Evolutionary conservation across 2,797 vertebrate species (phyloP).

Genomic region (Paramormyrops hopkinsi): DNA sequence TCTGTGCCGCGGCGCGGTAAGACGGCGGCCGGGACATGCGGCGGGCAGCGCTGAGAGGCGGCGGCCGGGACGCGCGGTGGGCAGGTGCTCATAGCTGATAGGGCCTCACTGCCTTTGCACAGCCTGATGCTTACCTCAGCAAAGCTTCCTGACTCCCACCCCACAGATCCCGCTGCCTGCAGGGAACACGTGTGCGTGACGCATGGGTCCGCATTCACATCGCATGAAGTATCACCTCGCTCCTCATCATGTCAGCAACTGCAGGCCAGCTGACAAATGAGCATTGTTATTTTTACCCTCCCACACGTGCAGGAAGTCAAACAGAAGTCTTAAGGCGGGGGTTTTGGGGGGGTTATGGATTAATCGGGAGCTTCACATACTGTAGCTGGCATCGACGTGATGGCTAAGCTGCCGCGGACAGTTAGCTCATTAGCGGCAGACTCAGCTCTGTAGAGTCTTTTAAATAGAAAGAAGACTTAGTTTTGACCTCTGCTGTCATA

Average conservation of each 20-base stretch:
- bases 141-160: background rate
- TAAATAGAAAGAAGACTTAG: background rate
- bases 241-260: background rate
- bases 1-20: conserved; percentile 52
- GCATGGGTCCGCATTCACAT: background rate
- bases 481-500: background rate
- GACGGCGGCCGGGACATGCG: conserved; percentile 39
- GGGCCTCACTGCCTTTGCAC: background rate
- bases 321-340: background rate
- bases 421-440: background rate
- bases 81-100: conserved; percentile 29
- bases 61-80: conserved; percentile 44
- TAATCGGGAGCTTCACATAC: background rate
- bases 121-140: conserved; percentile 12
- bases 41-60: conserved; percentile 47
- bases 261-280: background rate
- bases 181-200: background rate
- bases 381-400: background rate
- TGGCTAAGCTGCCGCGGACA: background rate
- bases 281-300: background rate
- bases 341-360: background rate
- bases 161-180: background rate
- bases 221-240: background rate
- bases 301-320: conserved; percentile 1
- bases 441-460: background rate